phyloP scores from a whole-genome alignment of 2,797 vertebrate species.

The Sebastes ruberrimus region DNA sequence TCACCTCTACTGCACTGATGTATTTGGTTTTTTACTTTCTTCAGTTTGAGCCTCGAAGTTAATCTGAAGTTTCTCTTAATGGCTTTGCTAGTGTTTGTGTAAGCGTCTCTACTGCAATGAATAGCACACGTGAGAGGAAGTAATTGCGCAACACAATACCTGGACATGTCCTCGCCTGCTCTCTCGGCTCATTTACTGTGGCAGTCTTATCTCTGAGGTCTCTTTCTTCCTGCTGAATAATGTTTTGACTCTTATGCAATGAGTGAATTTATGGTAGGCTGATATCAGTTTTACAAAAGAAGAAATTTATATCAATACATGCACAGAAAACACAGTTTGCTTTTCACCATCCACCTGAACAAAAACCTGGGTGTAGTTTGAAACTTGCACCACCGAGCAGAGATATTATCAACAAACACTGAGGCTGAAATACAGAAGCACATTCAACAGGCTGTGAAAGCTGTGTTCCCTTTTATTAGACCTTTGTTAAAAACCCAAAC shows the following conservation, averaged over 20 bases:
- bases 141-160: background rate
- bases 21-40: background rate
- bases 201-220: background rate
- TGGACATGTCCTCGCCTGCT: background rate
- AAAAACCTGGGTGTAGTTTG: background rate
- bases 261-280: background rate
- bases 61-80: background rate
- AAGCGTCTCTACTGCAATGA: background rate
- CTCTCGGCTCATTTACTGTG: background rate
- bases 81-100: background rate
- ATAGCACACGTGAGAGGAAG: background rate
- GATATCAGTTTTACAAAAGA: background rate
- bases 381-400: background rate
- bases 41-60: background rate
- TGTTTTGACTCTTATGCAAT: background rate
- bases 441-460: background rate
- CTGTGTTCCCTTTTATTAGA: background rate
- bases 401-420: background rate
- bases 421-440: background rate
- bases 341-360: background rate
- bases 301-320: background rate
- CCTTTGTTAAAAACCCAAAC: background rate
- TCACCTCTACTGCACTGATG: background rate
- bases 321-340: background rate
- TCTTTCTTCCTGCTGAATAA: background rate